These are phyloP conservation scores for Ceyx melanurus DNA, from an alignment of 2,113 vertebrate genomes.

Conservation along the genomic window DNA sequence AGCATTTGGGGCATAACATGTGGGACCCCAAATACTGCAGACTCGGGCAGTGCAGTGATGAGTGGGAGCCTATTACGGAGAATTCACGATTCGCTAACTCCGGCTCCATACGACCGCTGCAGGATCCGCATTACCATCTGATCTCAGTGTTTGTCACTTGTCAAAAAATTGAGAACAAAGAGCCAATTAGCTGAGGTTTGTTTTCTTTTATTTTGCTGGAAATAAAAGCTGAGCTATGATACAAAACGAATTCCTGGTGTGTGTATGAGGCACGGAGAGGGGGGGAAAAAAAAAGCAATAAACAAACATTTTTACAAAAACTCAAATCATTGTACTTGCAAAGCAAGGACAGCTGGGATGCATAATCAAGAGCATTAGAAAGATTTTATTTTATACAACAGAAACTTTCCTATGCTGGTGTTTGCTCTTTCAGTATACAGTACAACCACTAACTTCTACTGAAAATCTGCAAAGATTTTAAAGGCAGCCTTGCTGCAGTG, in stretches of 20 bases:
- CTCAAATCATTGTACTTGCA: constrained; percentile 50
- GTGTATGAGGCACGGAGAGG: background rate
- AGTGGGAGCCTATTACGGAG: background rate
- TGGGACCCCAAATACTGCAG: background rate
- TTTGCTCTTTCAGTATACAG: background rate
- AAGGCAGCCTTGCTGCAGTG: background rate
- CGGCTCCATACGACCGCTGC: constrained; percentile 40
- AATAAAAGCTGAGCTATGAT: constrained; percentile 62
- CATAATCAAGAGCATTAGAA: constrained; percentile 53
- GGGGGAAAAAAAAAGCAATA: background rate
- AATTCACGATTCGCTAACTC: background rate
- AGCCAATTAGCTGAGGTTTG: constrained; percentile 58
- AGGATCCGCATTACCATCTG: constrained; percentile 38
- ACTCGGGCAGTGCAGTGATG: background rate
- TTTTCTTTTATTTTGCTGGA: constrained; percentile 63
- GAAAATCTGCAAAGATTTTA: background rate
- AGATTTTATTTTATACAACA: background rate
- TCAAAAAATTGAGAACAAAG: constrained; percentile 67
- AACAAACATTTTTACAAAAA: constrained; percentile 53
- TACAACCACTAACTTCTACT: background rate
- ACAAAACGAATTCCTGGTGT: constrained; percentile 54
- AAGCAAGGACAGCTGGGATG: constrained; percentile 67
- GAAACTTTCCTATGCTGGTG: background rate
- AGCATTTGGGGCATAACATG: background rate
- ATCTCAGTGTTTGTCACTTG: constrained; percentile 65